These are phyloP conservation scores for Rhinella marina DNA, from an alignment of 2,797 vertebrate genomes.

Conservation along the genomic window DNA sequence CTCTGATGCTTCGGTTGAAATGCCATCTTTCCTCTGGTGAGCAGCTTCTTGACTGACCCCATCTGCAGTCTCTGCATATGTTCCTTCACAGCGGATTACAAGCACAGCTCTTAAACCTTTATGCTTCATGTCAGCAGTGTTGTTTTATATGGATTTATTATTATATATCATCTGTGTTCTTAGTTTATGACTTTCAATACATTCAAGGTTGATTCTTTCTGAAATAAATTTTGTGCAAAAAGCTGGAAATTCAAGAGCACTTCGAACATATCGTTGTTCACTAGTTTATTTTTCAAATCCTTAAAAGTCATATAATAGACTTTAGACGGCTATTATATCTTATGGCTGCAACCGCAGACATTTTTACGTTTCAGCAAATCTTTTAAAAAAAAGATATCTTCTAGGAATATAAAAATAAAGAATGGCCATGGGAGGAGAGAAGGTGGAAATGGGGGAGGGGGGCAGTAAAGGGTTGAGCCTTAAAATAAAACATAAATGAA, in stretches of 20 bases:
- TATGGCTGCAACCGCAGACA: slow-evolving; percentile 28
- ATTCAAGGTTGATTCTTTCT: slow-evolving; percentile 41
- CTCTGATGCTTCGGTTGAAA: neutral
- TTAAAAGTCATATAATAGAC: slow-evolving; percentile 46
- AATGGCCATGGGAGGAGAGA: slow-evolving; percentile 25
- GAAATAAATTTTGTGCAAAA: slow-evolving; percentile 44
- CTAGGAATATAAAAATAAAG: slow-evolving; percentile 54
- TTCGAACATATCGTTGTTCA: slow-evolving; percentile 39
- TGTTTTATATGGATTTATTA: slow-evolving; percentile 41
- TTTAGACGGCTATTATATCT: slow-evolving; percentile 48
- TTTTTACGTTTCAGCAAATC: slow-evolving; percentile 43
- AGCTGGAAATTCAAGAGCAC: slow-evolving; percentile 38
- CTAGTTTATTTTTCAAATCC: slow-evolving; percentile 47
- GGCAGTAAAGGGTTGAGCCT: slow-evolving; percentile 43
- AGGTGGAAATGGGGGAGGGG: neutral
- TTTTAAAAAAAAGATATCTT: slow-evolving; percentile 32
- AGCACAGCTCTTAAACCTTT: slow-evolving; percentile 18
- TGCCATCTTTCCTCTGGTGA: slow-evolving; percentile 16
- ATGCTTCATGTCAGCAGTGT: neutral
- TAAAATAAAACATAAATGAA: slow-evolving; percentile 54
- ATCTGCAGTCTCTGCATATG: slow-evolving; percentile 22
- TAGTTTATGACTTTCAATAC: slow-evolving; percentile 27
- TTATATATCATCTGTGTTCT: slow-evolving; percentile 20
- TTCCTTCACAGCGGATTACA: slow-evolving; percentile 32
- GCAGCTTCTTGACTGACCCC: slow-evolving; percentile 18